These are phyloP conservation scores for Cetoscarus ocellatus DNA, from an alignment of 2,797 vertebrate genomes.

Conservation along the genomic window DNA sequence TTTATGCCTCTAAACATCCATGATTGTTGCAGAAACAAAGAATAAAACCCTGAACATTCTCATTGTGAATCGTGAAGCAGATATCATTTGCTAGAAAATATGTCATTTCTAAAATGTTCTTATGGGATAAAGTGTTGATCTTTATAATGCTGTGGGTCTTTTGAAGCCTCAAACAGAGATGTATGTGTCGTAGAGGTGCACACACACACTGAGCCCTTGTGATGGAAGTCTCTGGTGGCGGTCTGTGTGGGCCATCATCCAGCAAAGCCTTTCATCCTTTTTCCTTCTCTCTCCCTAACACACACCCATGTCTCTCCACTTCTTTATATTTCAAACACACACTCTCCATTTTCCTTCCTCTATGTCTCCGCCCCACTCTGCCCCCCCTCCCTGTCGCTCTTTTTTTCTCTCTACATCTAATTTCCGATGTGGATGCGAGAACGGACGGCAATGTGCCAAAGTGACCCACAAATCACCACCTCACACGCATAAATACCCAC, in stretches of 20 bases:
- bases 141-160: too few species aligned
- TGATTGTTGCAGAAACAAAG: too few species aligned
- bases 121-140: too few species aligned
- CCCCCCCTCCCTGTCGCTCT: neutral
- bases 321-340: conserved; percentile 11
- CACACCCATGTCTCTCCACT: conserved; percentile 19
- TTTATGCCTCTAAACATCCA: too few species aligned
- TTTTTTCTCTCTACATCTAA: conserved; percentile 22
- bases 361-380: conserved; percentile 1
- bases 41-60: too few species aligned
- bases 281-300: conserved; percentile 9
- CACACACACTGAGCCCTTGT: conserved; percentile 47
- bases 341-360: conserved; percentile 27
- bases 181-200: conserved; percentile 30
- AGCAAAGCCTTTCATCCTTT: conserved; percentile 52
- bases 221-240: conserved; percentile 45
- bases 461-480: conserved; percentile 27
- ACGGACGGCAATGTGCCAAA: conserved; percentile 23
- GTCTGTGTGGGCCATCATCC: conserved; percentile 48
- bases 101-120: too few species aligned
- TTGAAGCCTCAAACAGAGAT: conserved; percentile 32
- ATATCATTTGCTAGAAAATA: too few species aligned
- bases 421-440: conserved; percentile 46
- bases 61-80: too few species aligned
- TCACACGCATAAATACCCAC: conserved; percentile 4